A percentile compares a stretch with the other conserved stretches of the same genome.
Conservation (phyloP, 2,797 vertebrate genomes). For the Chelmon rostratus region DNA sequence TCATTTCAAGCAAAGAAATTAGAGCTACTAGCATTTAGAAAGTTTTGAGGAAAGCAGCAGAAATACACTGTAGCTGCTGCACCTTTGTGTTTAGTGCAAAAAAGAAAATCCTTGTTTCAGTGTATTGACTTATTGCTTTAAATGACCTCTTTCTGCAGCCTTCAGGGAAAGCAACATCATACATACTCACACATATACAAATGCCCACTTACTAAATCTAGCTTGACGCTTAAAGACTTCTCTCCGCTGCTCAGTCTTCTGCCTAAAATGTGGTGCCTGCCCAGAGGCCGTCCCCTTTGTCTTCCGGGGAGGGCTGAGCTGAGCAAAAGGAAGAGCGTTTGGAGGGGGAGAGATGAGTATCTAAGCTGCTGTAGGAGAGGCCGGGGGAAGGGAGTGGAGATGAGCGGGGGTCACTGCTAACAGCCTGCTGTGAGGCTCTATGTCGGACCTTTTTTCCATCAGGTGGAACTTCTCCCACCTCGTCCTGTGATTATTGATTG, state of each 20-base stretch:
- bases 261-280: background rate
- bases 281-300: slow-evolving; percentile 49
- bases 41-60: background rate
- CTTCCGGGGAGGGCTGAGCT: slow-evolving; percentile 52
- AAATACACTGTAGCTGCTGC: background rate
- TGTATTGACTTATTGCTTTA: background rate
- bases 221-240: background rate
- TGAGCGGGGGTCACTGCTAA: slow-evolving; percentile 1
- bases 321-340: slow-evolving; percentile 48
- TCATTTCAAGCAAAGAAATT: background rate
- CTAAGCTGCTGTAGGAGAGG: slow-evolving; percentile 14
- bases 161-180: background rate
- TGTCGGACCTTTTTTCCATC: background rate
- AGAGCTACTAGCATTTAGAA: background rate
- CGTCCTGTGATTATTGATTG: background rate
- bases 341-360: slow-evolving; percentile 49
- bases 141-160: background rate
- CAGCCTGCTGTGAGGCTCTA: background rate
- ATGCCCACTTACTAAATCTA: background rate
- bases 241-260: slow-evolving; percentile 10
- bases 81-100: too few species aligned
- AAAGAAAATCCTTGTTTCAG: background rate
- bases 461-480: background rate
- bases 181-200: background rate
- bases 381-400: slow-evolving; percentile 31